These are phyloP conservation scores for Corvus moneduloides DNA, from an alignment of 2,113 vertebrate species.

Conservation along the genomic window DNA sequence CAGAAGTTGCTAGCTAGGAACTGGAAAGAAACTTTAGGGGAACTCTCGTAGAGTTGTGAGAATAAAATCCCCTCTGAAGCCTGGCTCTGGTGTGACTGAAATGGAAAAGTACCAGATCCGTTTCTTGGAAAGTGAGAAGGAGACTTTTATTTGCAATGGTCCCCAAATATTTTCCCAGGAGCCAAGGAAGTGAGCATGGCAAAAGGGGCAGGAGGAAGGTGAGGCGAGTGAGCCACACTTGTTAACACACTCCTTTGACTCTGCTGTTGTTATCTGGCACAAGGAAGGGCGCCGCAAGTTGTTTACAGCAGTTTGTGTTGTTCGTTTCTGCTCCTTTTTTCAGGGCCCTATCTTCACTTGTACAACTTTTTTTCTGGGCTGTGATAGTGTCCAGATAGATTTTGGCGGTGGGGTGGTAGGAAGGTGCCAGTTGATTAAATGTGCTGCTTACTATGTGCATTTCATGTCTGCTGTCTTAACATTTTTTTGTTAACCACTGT, in stretches of 20 bases:
- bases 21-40: constrained; percentile 26
- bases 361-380: background rate
- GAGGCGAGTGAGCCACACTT: background rate
- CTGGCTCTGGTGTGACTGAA: background rate
- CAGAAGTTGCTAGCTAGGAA: constrained; percentile 1
- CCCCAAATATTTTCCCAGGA: constrained; percentile 50
- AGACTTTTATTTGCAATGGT: constrained; percentile 65
- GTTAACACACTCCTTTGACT: constrained; percentile 6
- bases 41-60: background rate
- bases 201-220: constrained; percentile 37
- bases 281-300: background rate
- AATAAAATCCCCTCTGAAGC: constrained; percentile 31
- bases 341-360: background rate
- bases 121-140: constrained; percentile 71
- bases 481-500: constrained; percentile 9
- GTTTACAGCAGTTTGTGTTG: background rate
- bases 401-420: background rate
- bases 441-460: background rate
- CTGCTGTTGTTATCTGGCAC: background rate
- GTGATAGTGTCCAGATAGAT: background rate
- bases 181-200: background rate
- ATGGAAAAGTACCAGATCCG: constrained; percentile 71
- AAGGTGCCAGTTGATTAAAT: constrained; percentile 33
- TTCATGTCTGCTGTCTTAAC: background rate
- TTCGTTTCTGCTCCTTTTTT: background rate